Conservation (phyloP, 2,113 vertebrate species). For the Euleptes europaea region DNA sequence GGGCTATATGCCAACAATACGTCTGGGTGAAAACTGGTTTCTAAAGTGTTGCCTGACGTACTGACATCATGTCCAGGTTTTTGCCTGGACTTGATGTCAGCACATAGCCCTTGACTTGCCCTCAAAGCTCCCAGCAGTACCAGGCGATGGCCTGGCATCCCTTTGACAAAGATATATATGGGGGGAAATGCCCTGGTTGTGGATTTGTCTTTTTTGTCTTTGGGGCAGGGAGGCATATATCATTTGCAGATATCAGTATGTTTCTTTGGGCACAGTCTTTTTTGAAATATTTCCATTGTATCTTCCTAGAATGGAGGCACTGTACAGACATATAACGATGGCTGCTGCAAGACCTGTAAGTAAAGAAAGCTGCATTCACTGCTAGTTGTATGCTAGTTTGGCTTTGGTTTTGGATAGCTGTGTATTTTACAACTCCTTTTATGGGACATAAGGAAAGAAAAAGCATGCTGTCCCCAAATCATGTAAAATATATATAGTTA, state of each 20-base stretch:
- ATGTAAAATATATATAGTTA: conserved; percentile 52
- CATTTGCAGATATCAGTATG: neutral
- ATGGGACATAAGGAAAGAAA: conserved; percentile 56
- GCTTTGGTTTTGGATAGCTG: conserved; percentile 72
- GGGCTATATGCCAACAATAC: too few relatives aligned
- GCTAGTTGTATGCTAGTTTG: conserved; percentile 71
- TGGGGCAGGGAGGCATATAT: neutral
- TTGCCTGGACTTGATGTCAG: too few relatives aligned
- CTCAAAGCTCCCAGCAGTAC: too few relatives aligned
- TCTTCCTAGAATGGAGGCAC: conserved; percentile 88
- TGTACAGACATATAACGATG: conserved; percentile 90
- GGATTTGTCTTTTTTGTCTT: neutral
- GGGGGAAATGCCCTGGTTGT: neutral
- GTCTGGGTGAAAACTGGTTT: too few relatives aligned
- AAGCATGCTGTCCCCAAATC: conserved; percentile 71
- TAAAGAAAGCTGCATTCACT: conserved; percentile 66
- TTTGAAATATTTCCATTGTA: conserved; percentile 63
- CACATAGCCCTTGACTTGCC: too few relatives aligned
- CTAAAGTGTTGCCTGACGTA: too few relatives aligned
- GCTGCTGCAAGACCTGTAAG: conserved; percentile 99
- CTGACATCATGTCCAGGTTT: too few relatives aligned
- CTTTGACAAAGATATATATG: neutral
- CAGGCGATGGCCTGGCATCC: too few relatives aligned
- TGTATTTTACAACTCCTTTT: conserved; percentile 60
- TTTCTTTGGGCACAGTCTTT: conserved; percentile 50